Percentiles rank a stretch among this genome's conserved stretches.
phyloP scores from a whole-genome alignment of 2,113 vertebrate genomes.

The Myocastor coypus region DNA sequence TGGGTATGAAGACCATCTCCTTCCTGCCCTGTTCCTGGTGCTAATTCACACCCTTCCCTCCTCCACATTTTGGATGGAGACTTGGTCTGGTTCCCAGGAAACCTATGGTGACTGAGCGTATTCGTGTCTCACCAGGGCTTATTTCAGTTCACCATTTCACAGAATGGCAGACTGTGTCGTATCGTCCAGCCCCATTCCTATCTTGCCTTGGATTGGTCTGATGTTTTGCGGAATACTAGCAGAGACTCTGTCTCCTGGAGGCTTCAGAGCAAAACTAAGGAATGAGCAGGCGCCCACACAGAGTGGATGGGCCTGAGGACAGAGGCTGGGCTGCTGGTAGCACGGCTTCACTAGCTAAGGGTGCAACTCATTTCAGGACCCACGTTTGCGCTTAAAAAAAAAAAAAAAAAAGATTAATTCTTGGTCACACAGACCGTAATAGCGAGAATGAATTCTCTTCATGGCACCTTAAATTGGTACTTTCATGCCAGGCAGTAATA shows the following conservation, averaged over 20 bases:
- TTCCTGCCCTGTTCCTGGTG: background rate
- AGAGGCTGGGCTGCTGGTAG: background rate
- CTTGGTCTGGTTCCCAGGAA: background rate
- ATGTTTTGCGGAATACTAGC: background rate
- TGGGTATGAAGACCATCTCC: background rate
- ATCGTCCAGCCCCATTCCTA: background rate
- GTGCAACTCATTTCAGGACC: background rate
- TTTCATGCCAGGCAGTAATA: slow-evolving; percentile 15
- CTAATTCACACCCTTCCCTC: background rate
- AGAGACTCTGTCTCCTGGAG: background rate
- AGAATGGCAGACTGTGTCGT: background rate
- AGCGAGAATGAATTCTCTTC: slow-evolving; percentile 14
- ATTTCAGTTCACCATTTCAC: background rate
- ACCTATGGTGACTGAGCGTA: background rate
- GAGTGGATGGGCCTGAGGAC: background rate
- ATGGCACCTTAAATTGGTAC: slow-evolving; percentile 26
- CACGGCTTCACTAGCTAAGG: background rate
- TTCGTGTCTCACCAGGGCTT: background rate
- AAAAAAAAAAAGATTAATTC: background rate
- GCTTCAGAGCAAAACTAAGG: background rate
- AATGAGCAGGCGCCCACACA: background rate
- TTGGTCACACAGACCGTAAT: background rate
- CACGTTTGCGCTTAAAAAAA: background rate
- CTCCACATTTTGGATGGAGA: background rate
- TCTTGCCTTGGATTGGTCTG: background rate